Evolutionary conservation across 2,113 vertebrate species (phyloP), one percentile per base, ranked within the genome.

Genomic region (Oryzias melastigma): DNA sequence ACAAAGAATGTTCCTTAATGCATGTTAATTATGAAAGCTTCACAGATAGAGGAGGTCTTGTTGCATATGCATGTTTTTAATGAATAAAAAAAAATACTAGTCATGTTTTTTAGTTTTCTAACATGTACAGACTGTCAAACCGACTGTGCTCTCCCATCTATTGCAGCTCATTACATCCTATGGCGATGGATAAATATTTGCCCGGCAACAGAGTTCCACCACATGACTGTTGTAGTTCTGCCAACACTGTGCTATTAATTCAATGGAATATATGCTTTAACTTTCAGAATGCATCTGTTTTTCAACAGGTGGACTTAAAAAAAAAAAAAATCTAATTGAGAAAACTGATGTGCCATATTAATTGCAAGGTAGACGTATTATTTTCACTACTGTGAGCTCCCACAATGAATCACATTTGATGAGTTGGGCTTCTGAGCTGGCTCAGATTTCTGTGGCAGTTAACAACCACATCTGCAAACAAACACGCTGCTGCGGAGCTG

Each of bases 321-420:
- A 82, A 84, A 75, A 80, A 81, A 83, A 84, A 72, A 71, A 75
- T 78, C 73, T 78, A 85, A 84, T 69, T 5, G 27, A 65, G 71
- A 84, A 89, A 91, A 91, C 75, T 76, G 83, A 91, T 90, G 82
- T 24, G 73, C 64, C 62, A 44, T 62, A 87, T 90, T 73, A 82
- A 82, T 79, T 59, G 77, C 62, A 87, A 67, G 79, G 77, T 73
- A 77, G 80, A 81, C 78, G 70, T 74, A 88, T 88, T 57, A 56
- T 80, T 84, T n/a, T 72, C 72, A 65, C 71, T 51, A 44, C 73
- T 83, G 56, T 79, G 55, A 58, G 17, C 77, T 66, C 85, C 86
- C 87, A 82, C 63, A 68, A 66, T 73, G 84, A 72, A 84, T 84
- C 45, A 53, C 55, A 53, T 88, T 82, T 85, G 85, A 91, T 82